These are phyloP conservation scores for Tethya wilhelma DNA, from an alignment of 37 sponge, comb jelly and placozoan genomes.

Conservation along the genomic window DNA sequence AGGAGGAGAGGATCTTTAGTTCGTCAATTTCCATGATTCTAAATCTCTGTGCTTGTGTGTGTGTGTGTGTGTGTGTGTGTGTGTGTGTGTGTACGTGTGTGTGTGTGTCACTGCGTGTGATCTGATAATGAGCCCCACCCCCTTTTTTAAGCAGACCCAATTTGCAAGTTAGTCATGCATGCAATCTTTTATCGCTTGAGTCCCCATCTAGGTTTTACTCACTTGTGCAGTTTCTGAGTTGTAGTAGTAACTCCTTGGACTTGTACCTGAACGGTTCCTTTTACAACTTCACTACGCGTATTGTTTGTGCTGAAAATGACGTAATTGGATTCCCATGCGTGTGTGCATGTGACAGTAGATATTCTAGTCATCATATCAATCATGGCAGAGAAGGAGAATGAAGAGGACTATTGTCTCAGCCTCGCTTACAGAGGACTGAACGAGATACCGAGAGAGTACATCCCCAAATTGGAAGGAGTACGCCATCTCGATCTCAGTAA, in stretches of 20 bases:
- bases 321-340: no score
- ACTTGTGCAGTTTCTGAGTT: no score
- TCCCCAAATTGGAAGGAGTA: conserved; percentile 16
- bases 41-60: background rate
- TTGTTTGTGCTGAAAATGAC: background rate
- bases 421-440: conserved; percentile 73
- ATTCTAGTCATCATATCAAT: background rate
- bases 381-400: background rate
- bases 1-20: conserved; percentile 51
- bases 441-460: conserved; percentile 48
- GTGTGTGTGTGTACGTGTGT: no score
- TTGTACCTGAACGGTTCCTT: no score
- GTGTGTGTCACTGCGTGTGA: no score
- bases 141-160: no score
- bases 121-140: no score
- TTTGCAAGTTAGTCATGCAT: no score
- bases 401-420: conserved; percentile 5
- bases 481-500: conserved; percentile 77
- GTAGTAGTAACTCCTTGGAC: no score
- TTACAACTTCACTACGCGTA: no score
- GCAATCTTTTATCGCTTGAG: no score
- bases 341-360: background rate
- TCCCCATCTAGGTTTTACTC: no score
- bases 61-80: conserved; percentile 8
- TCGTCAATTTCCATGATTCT: conserved; percentile 61